Base-by-base conservation (phyloP, 2,888 invertebrate genomes). In the Linhomoeus sp. region DNA sequence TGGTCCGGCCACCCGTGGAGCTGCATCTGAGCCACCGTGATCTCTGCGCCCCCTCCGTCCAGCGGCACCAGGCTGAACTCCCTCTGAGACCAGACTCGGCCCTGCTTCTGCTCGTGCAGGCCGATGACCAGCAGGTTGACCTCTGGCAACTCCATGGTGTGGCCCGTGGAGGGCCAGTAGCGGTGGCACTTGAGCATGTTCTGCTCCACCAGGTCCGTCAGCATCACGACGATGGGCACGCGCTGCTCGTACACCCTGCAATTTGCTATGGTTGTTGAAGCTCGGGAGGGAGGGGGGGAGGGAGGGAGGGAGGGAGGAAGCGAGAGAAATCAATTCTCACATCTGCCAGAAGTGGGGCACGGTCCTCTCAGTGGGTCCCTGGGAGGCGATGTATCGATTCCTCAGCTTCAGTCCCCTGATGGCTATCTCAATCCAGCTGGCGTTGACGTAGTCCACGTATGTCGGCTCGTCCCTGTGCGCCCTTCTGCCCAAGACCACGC, bases 1-100 rank as follows among this genome's bases (percentile, higher is more conserved):
- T 50, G 50, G 36, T 51, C 51, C 2, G 51, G 49, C 51, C 51
- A 51, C 2, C 46, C 48, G 41, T 47, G 47, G 17, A 47, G n/a
- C 25, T 47, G 47, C 19, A 43, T 12, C 44, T 43, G 37, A 5
- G n/a, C 22, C 26, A 26, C 40, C 22, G 20, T 20, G 3, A 3
- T 23, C 19, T 40, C 29, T 5, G 12, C 7, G 24, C 43, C 24
- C 12, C 20, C 24, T 5, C 29, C 29, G 7, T 29, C 24, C 23
- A 33, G 29, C 3, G 15, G n/a, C n/a, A 43, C 17, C 7, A 45
- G 39, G 23, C 17, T 15, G 38, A 45, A 38, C 39, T 45, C 45
- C 12, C 45, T 38, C n/a, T 5, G n/a, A 3, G 22, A 23, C 24
- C 3, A 3, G 15, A 5, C n/a, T 5, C 15, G 12, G 35, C 3